Percentiles rank a stretch among this genome's conserved stretches.
These are phyloP conservation scores for Psilopsiagon aymara DNA, from an alignment of 2,113 vertebrate species.

Conservation along the genomic window DNA sequence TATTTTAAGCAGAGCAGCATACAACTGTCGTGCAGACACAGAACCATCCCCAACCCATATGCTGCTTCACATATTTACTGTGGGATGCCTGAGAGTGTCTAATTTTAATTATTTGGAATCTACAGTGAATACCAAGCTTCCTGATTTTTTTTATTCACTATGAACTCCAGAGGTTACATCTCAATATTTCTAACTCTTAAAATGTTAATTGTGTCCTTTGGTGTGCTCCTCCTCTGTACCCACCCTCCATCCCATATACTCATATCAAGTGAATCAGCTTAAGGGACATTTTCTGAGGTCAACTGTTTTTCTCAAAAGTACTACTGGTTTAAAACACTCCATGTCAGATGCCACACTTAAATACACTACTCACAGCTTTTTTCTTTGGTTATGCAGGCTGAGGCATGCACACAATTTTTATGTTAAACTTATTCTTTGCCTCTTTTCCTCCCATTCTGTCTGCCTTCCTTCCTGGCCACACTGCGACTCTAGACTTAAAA, in stretches of 20 bases:
- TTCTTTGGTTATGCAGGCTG: neutral
- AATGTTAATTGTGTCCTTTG: neutral
- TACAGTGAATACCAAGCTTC: neutral
- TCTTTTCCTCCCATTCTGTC: conserved; percentile 34
- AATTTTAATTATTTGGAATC: conserved; percentile 23
- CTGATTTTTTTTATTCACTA: neutral
- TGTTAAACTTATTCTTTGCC: neutral
- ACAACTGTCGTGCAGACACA: neutral
- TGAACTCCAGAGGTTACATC: neutral
- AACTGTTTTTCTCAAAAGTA: neutral
- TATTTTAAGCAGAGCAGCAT: neutral
- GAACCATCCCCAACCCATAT: neutral
- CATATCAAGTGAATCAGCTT: neutral
- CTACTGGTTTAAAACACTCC: neutral
- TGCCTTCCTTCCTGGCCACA: conserved; percentile 17
- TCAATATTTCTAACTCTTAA: neutral
- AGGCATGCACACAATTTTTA: neutral
- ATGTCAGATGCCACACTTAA: neutral
- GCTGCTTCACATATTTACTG: neutral
- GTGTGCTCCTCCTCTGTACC: neutral
- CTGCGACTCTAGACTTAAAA: neutral
- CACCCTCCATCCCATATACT: neutral
- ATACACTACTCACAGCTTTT: neutral
- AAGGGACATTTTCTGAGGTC: neutral
- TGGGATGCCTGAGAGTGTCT: neutral